Base-by-base conservation (phyloP, 2,113 vertebrate species). In the Varanus salvator region DNA sequence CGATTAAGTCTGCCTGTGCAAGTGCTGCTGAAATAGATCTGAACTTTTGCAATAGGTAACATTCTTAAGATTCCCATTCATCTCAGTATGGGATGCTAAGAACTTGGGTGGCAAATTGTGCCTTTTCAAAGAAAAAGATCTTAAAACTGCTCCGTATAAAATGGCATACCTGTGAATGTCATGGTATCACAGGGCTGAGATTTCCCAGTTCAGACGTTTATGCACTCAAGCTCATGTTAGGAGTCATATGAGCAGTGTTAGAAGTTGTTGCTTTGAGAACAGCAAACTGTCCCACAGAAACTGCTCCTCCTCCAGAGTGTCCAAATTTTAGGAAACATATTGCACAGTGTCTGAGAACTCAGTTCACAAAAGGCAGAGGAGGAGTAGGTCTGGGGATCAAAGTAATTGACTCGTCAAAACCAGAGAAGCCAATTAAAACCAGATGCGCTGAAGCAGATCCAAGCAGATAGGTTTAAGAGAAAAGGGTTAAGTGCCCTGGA, bases 281-380 rank as follows among this genome's bases (percentile, higher is more conserved):
- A 85, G 25, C 17, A 80, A 57, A 38, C 52, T 57, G 15, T 29
- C 17, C 68, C 68, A 57, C 50, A 72, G 68, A 82, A 82, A 44
- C 66, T 87, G 88, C 92, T 92, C 92, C 88, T 92, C 89, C 71
- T 83, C 84, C 84, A 94, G 82, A 86, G 71, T 5, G 0, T 85
- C 87, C 93, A 92, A 81, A 91, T 87, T 86, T 80, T 89, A 31
- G 75, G 92, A 92, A 96, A 92, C 50, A 25, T 94, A 96, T 97
- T 97, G 97, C 97, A 97, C 96, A 96, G 94, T n/a, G 90, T 94
- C 87, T 93, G 95, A 97, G 95, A 97, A 96, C 92, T 95, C 94
- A 90, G 91, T 71, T 95, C 89, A 93, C 75, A 93, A 91, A 60
- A 93, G 90, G 85, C 91, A 5, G 77, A 90, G 92, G 54, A 77